Percentiles rank a stretch among this genome's conserved stretches.
Evolutionary conservation across 2,888 invertebrate species (phyloP).

Genomic region (Drosophila kambysellisi): DNA sequence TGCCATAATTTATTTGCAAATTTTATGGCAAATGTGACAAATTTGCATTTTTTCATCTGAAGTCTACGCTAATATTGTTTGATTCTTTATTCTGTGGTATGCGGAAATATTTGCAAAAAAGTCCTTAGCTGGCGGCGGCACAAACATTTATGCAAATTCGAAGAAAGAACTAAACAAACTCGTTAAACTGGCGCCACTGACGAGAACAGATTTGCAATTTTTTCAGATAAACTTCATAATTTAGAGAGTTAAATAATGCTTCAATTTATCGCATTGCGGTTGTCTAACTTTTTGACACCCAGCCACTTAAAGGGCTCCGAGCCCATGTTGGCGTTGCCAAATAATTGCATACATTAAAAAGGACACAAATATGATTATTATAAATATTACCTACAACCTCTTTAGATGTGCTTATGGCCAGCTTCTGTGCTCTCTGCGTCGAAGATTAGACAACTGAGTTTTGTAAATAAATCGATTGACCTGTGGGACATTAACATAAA

Average conservation of each 20-base stretch:
- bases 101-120: slow-evolving; percentile 70
- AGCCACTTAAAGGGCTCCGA: slow-evolving; percentile 39
- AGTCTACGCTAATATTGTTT: slow-evolving; percentile 27
- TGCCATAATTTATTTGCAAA: slow-evolving; percentile 73
- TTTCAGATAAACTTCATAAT: slow-evolving; percentile 62
- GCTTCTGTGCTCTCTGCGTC: slow-evolving; percentile 4
- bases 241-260: slow-evolving; percentile 69
- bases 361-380: slow-evolving; percentile 17
- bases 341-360: slow-evolving; percentile 45
- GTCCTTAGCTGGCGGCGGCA: slow-evolving; percentile 64
- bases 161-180: slow-evolving; percentile 71
- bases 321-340: slow-evolving; percentile 18
- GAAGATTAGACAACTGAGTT: slow-evolving; percentile 41
- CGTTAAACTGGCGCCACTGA: slow-evolving; percentile 49
- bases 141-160: slow-evolving; percentile 73
- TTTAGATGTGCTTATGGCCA: slow-evolving; percentile 8
- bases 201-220: slow-evolving; percentile 55
- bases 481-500: slow-evolving; percentile 68
- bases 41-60: slow-evolving; percentile 64
- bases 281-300: slow-evolving; percentile 25
- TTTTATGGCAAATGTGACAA: slow-evolving; percentile 53
- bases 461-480: slow-evolving; percentile 68
- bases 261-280: slow-evolving; percentile 69
- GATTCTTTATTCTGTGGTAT: slow-evolving; percentile 52
- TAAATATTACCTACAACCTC: background rate